A percentile compares a stretch with the other conserved stretches of the same genome.
Evolutionary conservation across 92 coral and sea anemone genomes (phyloP).

Genomic region (Palythoa caribaeorum): DNA sequence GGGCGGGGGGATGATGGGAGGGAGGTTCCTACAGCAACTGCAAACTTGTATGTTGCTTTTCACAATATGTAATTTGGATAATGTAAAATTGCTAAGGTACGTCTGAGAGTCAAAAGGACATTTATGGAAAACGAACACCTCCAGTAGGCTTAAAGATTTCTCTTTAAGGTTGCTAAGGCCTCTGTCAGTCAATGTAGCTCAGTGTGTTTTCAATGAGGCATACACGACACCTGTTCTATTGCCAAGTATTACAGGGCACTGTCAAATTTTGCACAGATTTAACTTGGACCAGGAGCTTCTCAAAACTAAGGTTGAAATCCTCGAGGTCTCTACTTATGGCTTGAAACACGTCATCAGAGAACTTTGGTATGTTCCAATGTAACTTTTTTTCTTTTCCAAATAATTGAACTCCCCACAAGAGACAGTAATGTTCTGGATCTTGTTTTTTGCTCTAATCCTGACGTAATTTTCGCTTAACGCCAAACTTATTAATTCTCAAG

Average conservation of each 20-base stretch:
- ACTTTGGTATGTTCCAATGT: background rate
- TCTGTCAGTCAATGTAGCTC: no score
- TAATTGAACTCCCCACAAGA: no score
- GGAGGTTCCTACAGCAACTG: background rate
- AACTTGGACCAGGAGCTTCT: slow-evolving; percentile 60
- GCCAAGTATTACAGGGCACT: slow-evolving; percentile 62
- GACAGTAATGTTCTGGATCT: no score
- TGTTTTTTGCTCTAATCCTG: no score
- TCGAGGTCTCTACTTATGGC: slow-evolving; percentile 31
- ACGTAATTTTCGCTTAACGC: no score
- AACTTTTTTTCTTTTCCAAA: no score
- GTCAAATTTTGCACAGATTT: slow-evolving; percentile 55
- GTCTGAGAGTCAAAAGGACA: background rate
- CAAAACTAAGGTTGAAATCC: slow-evolving; percentile 46
- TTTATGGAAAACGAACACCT: background rate
- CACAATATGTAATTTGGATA: background rate
- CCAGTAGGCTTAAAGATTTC: no score
- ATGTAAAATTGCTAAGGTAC: no score
- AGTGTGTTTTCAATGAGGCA: no score
- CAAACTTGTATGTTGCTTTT: background rate
- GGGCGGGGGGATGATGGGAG: no score
- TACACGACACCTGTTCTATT: slow-evolving; percentile 30
- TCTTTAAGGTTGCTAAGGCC: no score
- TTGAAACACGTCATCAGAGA: slow-evolving; percentile 4
- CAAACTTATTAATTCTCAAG: no score